phyloP scores from a whole-genome alignment of 2,888 invertebrate species.

The Mimas tiliae region DNA sequence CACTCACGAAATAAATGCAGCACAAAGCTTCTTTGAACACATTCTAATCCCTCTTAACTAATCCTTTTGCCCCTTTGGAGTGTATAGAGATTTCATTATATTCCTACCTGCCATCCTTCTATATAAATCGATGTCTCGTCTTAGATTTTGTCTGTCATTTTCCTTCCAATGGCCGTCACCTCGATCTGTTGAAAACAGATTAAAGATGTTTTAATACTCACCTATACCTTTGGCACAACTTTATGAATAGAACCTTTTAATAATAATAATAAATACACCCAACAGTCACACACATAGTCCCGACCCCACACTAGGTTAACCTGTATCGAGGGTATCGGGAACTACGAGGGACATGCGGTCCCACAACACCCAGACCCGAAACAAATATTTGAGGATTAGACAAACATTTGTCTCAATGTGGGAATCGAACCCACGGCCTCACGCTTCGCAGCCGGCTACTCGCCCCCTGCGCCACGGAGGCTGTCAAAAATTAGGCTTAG shows the following conservation, averaged over 20 bases:
- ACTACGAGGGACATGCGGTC: no score
- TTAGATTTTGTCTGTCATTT: constrained; percentile 60
- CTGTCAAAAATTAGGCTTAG: no score
- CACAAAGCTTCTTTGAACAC: constrained; percentile 10
- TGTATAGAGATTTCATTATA: not conserved
- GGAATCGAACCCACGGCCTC: no score
- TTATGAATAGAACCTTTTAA: not conserved
- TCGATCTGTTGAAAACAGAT: constrained; percentile 62
- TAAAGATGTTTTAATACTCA: constrained; percentile 46
- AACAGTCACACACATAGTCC: no score
- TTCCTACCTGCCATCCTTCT: constrained; percentile 67
- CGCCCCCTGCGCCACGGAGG: no score
- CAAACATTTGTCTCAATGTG: no score
- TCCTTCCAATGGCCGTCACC: constrained; percentile 75
- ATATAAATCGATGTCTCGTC: constrained; percentile 64
- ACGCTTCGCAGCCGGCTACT: no score
- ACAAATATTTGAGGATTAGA: no score
- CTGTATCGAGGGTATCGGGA: no score
- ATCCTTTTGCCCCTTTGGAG: not conserved
- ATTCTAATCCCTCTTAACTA: constrained; percentile 9
- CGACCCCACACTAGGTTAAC: no score
- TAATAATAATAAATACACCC: no score
- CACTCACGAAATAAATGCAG: constrained; percentile 18
- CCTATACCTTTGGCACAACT: not conserved
- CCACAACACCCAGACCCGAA: no score